Conservation (phyloP, 2,888 invertebrate genomes). For the Acanthococcus lagerstroemiae region DNA sequence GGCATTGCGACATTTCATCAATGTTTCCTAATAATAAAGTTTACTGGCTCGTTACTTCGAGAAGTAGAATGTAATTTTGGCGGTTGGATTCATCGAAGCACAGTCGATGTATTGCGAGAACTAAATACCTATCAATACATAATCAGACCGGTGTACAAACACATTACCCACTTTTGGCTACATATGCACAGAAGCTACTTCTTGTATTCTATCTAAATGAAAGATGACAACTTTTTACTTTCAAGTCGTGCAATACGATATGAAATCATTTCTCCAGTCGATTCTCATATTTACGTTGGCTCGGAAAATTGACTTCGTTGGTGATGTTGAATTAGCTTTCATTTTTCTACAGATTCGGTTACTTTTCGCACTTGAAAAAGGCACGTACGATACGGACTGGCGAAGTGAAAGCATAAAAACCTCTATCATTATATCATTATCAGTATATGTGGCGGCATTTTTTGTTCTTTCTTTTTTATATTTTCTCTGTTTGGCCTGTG, state of each 20-base stretch:
- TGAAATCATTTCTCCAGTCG: neutral
- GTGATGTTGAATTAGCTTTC: constrained; percentile 9
- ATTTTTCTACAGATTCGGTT: neutral
- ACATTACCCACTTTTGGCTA: no score
- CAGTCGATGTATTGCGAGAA: no score
- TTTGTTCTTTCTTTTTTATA: no score
- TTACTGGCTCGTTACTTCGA: no score
- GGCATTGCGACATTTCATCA: no score
- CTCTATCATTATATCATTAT: constrained; percentile 10
- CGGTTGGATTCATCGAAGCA: no score
- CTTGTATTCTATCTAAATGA: neutral
- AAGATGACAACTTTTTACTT: neutral
- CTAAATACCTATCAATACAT: no score
- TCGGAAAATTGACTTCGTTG: neutral
- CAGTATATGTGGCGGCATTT: neutral
- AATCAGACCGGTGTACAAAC: no score
- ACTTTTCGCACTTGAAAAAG: constrained; percentile 8
- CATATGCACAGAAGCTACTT: neutral
- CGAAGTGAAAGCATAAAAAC: constrained; percentile 16
- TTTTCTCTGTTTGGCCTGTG: no score
- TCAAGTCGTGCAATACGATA: neutral
- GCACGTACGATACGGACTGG: constrained; percentile 11
- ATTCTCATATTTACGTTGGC: neutral
- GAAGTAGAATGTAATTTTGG: no score
- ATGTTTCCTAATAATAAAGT: no score